These are phyloP conservation scores for Montifringilla adamsi DNA, from an alignment of 2,113 vertebrate genomes.

Conservation along the genomic window DNA sequence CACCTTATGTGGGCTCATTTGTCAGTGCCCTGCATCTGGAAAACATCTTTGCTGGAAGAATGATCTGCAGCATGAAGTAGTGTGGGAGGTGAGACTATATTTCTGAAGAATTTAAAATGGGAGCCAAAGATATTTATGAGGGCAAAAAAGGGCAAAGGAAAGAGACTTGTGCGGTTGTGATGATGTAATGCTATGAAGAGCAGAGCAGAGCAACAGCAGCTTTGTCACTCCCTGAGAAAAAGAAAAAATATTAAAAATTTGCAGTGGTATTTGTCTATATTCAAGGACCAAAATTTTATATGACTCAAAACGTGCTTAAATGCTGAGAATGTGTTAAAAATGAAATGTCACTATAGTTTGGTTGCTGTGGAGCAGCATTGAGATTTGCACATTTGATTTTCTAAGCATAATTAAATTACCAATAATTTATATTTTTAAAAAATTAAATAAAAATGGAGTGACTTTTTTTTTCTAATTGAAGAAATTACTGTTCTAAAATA, in stretches of 20 bases:
- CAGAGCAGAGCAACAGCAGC: background rate
- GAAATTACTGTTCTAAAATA: background rate
- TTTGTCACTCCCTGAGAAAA: background rate
- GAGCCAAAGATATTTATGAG: slow-evolving; percentile 41
- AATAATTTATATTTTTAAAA: background rate
- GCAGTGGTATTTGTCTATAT: background rate
- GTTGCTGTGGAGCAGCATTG: background rate
- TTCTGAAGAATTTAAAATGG: slow-evolving; percentile 45
- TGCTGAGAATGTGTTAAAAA: background rate
- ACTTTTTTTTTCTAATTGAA: background rate
- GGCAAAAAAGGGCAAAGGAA: slow-evolving; percentile 12
- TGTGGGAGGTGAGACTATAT: slow-evolving; percentile 33
- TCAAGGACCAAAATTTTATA: background rate
- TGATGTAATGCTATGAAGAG: background rate
- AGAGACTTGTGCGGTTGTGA: background rate
- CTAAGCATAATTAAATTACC: background rate
- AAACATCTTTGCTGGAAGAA: slow-evolving; percentile 30
- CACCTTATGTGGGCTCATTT: background rate
- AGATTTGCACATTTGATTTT: background rate
- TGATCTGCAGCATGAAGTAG: slow-evolving; percentile 26
- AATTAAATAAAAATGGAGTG: background rate
- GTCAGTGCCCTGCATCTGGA: slow-evolving; percentile 52
- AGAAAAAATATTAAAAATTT: background rate
- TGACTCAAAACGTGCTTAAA: background rate
- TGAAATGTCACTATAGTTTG: background rate